Evolutionary conservation across 2,113 vertebrate genomes (phyloP).

Genomic region (Triplophysa dalaica): DNA sequence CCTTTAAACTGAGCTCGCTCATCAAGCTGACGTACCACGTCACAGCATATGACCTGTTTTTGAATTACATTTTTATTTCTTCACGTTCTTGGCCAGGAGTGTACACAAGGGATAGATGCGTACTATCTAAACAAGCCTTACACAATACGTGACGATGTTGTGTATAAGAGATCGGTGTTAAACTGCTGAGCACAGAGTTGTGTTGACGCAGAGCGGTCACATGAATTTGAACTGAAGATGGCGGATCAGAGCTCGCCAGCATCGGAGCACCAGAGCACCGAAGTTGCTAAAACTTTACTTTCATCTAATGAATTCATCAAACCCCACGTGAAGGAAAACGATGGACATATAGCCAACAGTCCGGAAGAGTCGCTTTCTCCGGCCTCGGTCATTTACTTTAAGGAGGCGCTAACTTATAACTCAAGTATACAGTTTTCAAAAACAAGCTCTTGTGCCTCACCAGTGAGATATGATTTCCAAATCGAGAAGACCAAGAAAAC

Average conservation of each 20-base stretch:
- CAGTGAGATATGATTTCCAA: slow-evolving; percentile 69
- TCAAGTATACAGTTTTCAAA: slow-evolving; percentile 61
- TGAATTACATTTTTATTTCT: neutral
- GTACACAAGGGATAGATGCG: neutral
- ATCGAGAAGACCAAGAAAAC: slow-evolving; percentile 68
- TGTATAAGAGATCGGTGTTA: neutral
- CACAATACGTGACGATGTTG: neutral
- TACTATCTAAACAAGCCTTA: neutral
- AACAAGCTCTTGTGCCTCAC: slow-evolving; percentile 47
- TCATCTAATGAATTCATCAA: slow-evolving; percentile 31
- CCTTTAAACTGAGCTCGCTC: slow-evolving; percentile 10
- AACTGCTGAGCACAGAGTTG: neutral
- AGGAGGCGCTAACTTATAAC: slow-evolving; percentile 71
- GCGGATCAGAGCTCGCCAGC: slow-evolving; percentile 37
- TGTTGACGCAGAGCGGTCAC: slow-evolving; percentile 25
- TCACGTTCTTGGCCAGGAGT: neutral
- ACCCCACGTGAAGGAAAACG: slow-evolving; percentile 58
- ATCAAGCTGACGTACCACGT: neutral
- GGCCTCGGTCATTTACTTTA: slow-evolving; percentile 79
- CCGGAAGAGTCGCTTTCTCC: slow-evolving; percentile 76
- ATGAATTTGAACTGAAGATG: slow-evolving; percentile 52
- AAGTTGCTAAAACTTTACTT: slow-evolving; percentile 50
- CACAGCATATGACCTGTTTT: slow-evolving; percentile 7
- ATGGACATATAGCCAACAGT: slow-evolving; percentile 64
- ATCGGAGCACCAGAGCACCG: slow-evolving; percentile 29